Evolutionary conservation across 2,797 vertebrate species (phyloP).

Genomic region (Chrosomus eos): DNA sequence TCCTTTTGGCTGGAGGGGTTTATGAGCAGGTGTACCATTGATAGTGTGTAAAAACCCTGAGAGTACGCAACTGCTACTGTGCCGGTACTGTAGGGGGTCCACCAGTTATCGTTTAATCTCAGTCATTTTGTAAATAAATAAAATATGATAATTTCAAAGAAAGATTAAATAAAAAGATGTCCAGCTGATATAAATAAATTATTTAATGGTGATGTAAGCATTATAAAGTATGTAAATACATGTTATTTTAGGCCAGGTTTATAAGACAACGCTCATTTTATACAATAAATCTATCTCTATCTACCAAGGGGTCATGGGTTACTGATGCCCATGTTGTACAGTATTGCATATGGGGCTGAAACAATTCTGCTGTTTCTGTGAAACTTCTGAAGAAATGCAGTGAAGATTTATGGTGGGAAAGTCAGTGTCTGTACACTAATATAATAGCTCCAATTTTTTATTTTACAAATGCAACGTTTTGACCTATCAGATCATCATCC

Average conservation of each 20-base stretch:
- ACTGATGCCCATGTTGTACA: background rate
- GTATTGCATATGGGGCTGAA: background rate
- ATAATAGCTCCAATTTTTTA: background rate
- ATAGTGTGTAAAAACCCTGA: background rate
- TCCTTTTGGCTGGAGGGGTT: background rate
- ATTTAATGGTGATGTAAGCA: background rate
- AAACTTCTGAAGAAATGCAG: no score
- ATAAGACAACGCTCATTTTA: background rate
- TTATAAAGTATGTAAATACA: background rate
- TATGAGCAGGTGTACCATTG: background rate
- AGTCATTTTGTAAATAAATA: background rate
- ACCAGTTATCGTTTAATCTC: background rate
- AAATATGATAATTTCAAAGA: background rate
- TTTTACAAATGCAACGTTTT: slow-evolving; percentile 26
- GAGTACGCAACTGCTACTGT: background rate
- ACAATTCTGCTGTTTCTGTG: background rate
- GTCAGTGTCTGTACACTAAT: background rate
- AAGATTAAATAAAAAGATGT: background rate
- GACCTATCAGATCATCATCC: slow-evolving; percentile 23
- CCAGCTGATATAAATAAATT: background rate
- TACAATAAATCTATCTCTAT: background rate
- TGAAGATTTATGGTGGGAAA: background rate
- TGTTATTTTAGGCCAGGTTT: background rate
- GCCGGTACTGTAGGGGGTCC: background rate
- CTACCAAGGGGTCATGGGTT: background rate